phyloP scores from a whole-genome alignment of 2,888 invertebrate species.

The Eupithecia exiguata region DNA sequence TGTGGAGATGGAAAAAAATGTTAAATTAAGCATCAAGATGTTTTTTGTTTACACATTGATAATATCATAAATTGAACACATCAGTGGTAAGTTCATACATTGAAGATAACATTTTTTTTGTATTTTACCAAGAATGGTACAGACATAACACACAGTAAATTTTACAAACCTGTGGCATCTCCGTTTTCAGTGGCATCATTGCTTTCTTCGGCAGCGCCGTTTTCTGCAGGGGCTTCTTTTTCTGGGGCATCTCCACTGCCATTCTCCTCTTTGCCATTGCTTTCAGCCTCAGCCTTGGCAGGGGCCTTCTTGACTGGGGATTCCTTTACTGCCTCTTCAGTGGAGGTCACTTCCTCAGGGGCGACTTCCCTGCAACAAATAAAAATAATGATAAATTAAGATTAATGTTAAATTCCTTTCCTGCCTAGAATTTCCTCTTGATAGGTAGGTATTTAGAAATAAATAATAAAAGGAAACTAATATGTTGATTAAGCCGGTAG shows the following conservation, averaged over 20 bases:
- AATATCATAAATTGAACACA: no score
- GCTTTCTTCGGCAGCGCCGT: constrained; percentile 76
- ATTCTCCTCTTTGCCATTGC: constrained; percentile 79
- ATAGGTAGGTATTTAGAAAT: background rate
- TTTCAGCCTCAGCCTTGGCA: constrained; percentile 77
- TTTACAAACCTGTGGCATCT: constrained; percentile 68
- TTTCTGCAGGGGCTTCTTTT: constrained; percentile 67
- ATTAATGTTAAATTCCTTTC: background rate
- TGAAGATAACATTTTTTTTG: background rate
- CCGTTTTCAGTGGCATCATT: constrained; percentile 79
- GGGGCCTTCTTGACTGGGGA: constrained; percentile 81
- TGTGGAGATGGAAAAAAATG: constrained; percentile 55
- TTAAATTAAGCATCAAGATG: background rate
- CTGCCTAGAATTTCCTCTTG: background rate
- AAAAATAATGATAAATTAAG: constrained; percentile 12
- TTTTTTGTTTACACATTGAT: background rate
- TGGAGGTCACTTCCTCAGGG: constrained; percentile 79
- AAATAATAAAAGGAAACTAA: background rate
- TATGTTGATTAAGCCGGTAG: background rate
- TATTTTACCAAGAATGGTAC: background rate
- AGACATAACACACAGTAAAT: background rate
- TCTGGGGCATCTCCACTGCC: constrained; percentile 70
- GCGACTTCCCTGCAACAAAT: constrained; percentile 71
- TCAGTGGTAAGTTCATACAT: no score
- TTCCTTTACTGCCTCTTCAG: constrained; percentile 71